Base-by-base conservation (phyloP, 2,113 vertebrate species). In the Erythrocercus mccallii region DNA sequence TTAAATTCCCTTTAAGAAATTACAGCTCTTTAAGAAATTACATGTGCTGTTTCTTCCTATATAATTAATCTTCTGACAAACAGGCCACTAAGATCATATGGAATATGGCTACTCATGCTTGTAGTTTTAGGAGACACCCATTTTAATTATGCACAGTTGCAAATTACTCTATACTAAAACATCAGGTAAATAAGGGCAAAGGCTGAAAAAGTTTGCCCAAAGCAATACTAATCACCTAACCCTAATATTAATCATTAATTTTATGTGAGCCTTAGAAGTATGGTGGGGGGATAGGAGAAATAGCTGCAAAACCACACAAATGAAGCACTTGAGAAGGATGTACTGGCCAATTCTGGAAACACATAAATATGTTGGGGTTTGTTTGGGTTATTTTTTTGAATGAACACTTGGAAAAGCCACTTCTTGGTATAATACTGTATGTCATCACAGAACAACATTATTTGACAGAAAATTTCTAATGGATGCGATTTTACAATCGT, bases 41-140 rank as follows among this genome's bases (percentile, higher is more conserved):
- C 25, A 54, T 44, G 27, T 73, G 54, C 50, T 64, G 57, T 84
- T 86, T 90, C 88, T 81, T 81, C 69, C 68, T 78, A 27, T 90
- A 9, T 90, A 92, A 96, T 94, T 94, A 94, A 88, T 81, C n/a
- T 81, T 77, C 79, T 90, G 65, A 90, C 90, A 96, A 93, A 95
- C 18, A 69, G 54, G 53, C 73, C 80, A 83, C 54, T 78, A 84
- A 74, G 74, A 74, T 86, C 71, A 70, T 20, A n/a, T 3, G 25
- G 68, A 93, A 78, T 71, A 96, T 5, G 44, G 44, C 76, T 45
- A 68, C 72, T 92, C 5, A 11, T 53, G 71, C 38, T 81, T 78
- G 31, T 50, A 84, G 76, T 94, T 93, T 78, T 71, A 87, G 61
- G 54, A 94, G 64, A 81, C 90, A 65, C 88, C 69, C 61, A 81